These are phyloP conservation scores for Scatophagus argus DNA, from an alignment of 2,113 vertebrate genomes.

Conservation along the genomic window DNA sequence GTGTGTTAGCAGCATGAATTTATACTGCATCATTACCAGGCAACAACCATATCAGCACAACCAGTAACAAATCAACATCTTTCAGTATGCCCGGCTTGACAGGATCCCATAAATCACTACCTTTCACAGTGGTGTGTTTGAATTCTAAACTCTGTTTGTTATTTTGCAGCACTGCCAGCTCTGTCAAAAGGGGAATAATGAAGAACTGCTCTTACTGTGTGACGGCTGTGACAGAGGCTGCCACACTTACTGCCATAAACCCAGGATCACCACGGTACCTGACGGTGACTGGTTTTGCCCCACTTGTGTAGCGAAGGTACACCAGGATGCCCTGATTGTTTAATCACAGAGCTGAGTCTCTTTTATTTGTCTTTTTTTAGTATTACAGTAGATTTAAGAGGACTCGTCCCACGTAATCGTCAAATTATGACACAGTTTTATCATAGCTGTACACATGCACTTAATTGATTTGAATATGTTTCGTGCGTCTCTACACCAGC, in stretches of 20 bases:
- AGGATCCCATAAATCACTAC: background rate
- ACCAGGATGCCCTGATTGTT: background rate
- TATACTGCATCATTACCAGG: background rate
- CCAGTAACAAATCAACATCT: constrained; percentile 1
- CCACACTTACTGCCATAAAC: constrained; percentile 96
- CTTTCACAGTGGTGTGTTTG: background rate
- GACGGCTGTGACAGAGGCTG: constrained; percentile 97
- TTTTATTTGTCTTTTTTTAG: background rate
- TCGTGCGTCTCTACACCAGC: constrained; percentile 45
- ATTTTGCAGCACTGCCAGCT: constrained; percentile 94
- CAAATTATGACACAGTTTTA: background rate
- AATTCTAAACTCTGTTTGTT: constrained; percentile 23
- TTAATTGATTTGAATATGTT: background rate
- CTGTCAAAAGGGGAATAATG: constrained; percentile 95
- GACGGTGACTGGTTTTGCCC: constrained; percentile 98
- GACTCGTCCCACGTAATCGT: background rate
- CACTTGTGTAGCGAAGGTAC: constrained; percentile 94
- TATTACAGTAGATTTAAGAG: background rate
- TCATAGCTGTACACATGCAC: background rate
- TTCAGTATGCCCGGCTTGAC: background rate
- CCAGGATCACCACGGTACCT: constrained; percentile 94
- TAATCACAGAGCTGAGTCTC: background rate
- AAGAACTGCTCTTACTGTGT: constrained; percentile 95
- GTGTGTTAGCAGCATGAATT: background rate
- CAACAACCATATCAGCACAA: background rate